Base-by-base conservation (phyloP, 2,888 invertebrate species). In the Lithosia quadra region DNA sequence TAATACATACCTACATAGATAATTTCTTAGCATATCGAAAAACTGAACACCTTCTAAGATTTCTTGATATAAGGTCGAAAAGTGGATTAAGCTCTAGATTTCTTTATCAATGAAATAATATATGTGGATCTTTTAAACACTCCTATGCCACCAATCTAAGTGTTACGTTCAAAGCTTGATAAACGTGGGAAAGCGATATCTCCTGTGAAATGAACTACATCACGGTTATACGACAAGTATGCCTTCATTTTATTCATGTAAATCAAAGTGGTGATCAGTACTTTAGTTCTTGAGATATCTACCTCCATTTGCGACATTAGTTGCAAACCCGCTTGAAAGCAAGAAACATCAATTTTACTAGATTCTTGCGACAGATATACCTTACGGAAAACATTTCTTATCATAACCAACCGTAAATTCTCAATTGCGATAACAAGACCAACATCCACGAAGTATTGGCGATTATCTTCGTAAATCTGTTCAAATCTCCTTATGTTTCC, bases 271-370 rank as follows among this genome's bases (percentile, higher is more conserved):
- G 56, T 34, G 9, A 68, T 11, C 22, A 68, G 28, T 8, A 28
- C 0, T n/a, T 22, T 60, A 7, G 68, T 61, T 22, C 55, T 36
- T 5, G 60, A 22, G 0, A 9, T 4, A 55, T 39, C n/a, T 5
- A 65, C 24, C 0, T 34, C 10, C 22, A 18, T 9, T 0, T 21
- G 21, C n/a, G 61, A 21, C 60, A 34, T 57, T 22, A 65, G 9
- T n/a, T 65, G 65, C 21, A 68, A 28, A 22, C 56, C 68, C 1
- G 33, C 49, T 65, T 63, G 68, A 34, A 68, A 61, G 28, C 22
- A 43, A 36, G 36, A 39, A 2, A 68, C 33, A 28, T 43, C 28
- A 9, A 68, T 49, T 21, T 28, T 33, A 15, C 60, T 22, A 3
- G 21, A 18, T 2, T 21, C 11, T 15, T 59, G 53, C 1, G 64